Evolutionary conservation across 2,888 invertebrate genomes (phyloP).

Genomic region (Tuta absoluta): DNA sequence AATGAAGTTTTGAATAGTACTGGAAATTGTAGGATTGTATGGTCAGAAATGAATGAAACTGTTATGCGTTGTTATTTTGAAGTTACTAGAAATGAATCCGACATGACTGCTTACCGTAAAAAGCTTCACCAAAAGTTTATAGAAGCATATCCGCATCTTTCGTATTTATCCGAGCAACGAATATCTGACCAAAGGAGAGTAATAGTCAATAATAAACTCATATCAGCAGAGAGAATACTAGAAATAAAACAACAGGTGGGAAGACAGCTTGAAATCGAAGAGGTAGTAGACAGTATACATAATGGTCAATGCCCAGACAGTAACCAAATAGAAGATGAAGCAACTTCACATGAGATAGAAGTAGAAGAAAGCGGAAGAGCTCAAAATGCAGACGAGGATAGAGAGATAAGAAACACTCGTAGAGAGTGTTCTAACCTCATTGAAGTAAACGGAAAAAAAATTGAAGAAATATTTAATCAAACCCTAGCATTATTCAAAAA

Average conservation of each 20-base stretch:
- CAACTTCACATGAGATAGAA: not conserved
- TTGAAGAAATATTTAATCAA: not conserved
- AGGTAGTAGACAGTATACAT: not conserved
- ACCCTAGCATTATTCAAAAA: not conserved
- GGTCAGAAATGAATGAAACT: too few relatives aligned
- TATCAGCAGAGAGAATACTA: not conserved
- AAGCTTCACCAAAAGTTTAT: constrained; percentile 18
- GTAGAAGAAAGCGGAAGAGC: not conserved
- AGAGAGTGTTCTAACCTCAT: not conserved
- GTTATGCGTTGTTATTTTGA: too few relatives aligned
- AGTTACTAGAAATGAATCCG: too few relatives aligned
- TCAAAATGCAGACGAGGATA: not conserved
- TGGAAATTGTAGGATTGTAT: constrained; percentile 27
- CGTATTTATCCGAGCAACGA: too few relatives aligned
- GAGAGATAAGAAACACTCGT: not conserved
- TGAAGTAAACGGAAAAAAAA: not conserved
- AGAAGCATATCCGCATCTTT: constrained; percentile 23
- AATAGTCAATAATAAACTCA: constrained; percentile 2
- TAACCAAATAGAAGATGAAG: not conserved
- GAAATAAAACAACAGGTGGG: not conserved
- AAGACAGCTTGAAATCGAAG: not conserved
- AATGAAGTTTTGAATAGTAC: constrained; percentile 24
- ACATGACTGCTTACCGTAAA: constrained; percentile 24
- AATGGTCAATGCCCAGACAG: not conserved
- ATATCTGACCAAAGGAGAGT: constrained; percentile 28